phyloP scores from a whole-genome alignment of 2,888 invertebrate genomes.

The Hymenopus coronatus region DNA sequence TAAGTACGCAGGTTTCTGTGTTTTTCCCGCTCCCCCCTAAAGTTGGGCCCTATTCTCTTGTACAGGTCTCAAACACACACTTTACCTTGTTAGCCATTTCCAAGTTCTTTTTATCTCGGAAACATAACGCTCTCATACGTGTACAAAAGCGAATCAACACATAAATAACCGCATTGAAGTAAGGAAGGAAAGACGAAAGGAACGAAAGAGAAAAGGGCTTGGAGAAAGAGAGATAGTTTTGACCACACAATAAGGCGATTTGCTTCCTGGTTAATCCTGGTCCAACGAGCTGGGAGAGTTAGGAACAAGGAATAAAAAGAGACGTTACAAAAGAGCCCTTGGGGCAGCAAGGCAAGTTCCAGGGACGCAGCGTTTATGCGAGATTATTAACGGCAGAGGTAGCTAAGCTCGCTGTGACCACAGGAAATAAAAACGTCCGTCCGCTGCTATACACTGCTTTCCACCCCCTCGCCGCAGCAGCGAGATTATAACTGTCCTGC shows the following conservation, averaged over 20 bases:
- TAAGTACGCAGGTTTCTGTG: neutral
- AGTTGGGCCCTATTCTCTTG: neutral
- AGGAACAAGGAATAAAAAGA: constrained; percentile 15
- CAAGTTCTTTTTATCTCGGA: constrained; percentile 4
- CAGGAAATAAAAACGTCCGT: neutral
- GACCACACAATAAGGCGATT: constrained; percentile 30
- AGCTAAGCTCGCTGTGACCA: neutral
- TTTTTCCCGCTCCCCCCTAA: neutral
- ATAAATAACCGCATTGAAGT: constrained; percentile 30
- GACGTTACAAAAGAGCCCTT: constrained; percentile 16
- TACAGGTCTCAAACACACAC: neutral
- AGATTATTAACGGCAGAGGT: constrained; percentile 6
- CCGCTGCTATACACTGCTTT: neutral
- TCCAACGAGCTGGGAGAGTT: neutral
- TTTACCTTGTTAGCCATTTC: constrained; percentile 23
- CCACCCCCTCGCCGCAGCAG: neutral
- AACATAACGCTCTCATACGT: neutral
- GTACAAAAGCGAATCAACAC: constrained; percentile 24
- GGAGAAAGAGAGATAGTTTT: neutral
- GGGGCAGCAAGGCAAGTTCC: neutral
- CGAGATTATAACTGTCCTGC: no score
- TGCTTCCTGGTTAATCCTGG: constrained; percentile 16
- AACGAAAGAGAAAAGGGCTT: neutral
- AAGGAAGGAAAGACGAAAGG: neutral
- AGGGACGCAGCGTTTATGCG: neutral